Evolutionary conservation across 1,140 invertebrate genomes (phyloP).

Genomic region (Caenorhabditis tropicalis): DNA sequence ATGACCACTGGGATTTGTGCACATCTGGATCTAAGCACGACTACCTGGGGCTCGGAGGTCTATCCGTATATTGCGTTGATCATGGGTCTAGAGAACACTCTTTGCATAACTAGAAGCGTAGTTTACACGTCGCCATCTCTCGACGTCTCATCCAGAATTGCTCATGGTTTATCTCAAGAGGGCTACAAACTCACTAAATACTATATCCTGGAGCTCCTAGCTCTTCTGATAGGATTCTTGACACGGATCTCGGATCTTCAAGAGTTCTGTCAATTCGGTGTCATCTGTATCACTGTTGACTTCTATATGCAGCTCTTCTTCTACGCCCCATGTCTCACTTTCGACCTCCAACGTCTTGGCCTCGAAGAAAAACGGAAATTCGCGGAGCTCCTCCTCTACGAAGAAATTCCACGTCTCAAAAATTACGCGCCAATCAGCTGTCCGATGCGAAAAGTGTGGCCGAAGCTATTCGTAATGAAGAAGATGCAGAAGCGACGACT

Average conservation of each 20-base stretch:
- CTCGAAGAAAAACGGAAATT: slow-evolving; percentile 61
- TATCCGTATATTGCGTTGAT: slow-evolving; percentile 94
- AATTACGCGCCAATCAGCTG: slow-evolving; percentile 63
- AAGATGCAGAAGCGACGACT: slow-evolving; percentile 41
- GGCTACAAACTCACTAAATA: slow-evolving; percentile 58
- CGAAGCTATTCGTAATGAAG: slow-evolving; percentile 58
- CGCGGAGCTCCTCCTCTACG: slow-evolving; percentile 61
- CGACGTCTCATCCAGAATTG: slow-evolving; percentile 62
- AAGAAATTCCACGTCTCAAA: slow-evolving; percentile 61
- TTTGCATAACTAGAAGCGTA: slow-evolving; percentile 74
- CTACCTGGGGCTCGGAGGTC: slow-evolving; percentile 77
- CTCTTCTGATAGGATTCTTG: slow-evolving; percentile 60
- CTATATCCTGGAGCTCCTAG: slow-evolving; percentile 63
- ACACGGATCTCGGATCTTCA: slow-evolving; percentile 66
- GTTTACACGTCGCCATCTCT: slow-evolving; percentile 66
- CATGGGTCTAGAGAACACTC: slow-evolving; percentile 92
- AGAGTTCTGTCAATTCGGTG: slow-evolving; percentile 64
- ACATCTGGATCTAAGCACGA: slow-evolving; percentile 80
- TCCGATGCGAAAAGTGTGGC: slow-evolving; percentile 59
- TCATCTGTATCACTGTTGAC: slow-evolving; percentile 65
- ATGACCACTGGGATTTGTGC: slow-evolving; percentile 94
- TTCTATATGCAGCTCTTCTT: slow-evolving; percentile 70
- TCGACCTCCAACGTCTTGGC: slow-evolving; percentile 60
- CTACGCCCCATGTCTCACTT: slow-evolving; percentile 64
- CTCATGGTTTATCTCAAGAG: slow-evolving; percentile 64